A percentile compares a stretch with the other conserved stretches of the same genome.
phyloP scores from a whole-genome alignment of 2,797 vertebrate species.

The Centroberyx gerrardi region DNA sequence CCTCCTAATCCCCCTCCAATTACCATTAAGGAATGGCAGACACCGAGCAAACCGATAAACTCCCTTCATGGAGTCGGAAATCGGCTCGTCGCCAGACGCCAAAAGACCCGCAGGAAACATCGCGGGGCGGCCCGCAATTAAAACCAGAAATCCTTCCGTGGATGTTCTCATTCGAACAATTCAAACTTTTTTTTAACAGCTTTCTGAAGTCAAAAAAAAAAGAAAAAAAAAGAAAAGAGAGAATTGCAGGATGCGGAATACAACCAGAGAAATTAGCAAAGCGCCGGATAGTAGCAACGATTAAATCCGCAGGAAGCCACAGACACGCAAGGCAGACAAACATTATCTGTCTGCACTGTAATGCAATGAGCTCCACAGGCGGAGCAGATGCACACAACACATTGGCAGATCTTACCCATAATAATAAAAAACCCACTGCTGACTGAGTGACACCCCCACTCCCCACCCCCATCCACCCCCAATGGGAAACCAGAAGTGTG shows the following conservation, averaged over 20 bases:
- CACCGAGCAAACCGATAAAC: not conserved
- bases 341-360: not conserved
- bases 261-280: not conserved
- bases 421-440: conserved; percentile 1
- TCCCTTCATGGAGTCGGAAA: not conserved
- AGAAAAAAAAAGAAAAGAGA: no score
- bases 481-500: not conserved
- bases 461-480: not conserved
- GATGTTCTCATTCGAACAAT: not conserved
- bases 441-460: not conserved
- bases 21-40: not conserved
- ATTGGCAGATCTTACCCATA: not conserved
- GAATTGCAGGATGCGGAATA: not conserved
- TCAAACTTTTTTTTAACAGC: no score
- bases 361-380: not conserved
- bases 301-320: conserved; percentile 35
- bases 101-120: not conserved
- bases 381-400: not conserved
- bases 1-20: no score
- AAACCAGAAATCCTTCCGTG: not conserved
- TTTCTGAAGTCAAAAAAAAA: no score
- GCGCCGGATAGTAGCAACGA: not conserved
- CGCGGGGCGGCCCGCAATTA: not conserved
- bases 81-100: not conserved
- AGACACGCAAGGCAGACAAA: conserved; percentile 13